Base-by-base conservation (phyloP, 2,797 vertebrate species). In the Liparis tanakae region DNA sequence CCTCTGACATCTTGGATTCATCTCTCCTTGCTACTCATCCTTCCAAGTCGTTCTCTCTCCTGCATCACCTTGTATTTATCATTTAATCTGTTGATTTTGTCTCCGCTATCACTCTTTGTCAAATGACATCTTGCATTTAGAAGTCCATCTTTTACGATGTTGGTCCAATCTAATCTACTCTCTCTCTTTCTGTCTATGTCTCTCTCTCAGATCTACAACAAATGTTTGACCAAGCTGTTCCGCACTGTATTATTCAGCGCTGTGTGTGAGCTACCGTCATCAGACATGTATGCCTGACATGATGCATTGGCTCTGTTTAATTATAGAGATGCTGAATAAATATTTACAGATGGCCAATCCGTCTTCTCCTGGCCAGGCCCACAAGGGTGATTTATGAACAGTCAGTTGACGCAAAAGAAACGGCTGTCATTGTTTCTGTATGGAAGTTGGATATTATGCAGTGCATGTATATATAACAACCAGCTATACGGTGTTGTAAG, bases 151-250 rank as follows among this genome's bases (percentile, higher is more conserved):
- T 64, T 85, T 78, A 54, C 80, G 61, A 78, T 70, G 73, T 65
- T 85, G 79, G 67, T 82, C 76, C 67, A 68, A 78, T 89, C 74
- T 76, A 43, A 41, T 41, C 39, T 41, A 13, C 46, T 48, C 25
- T 57, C 14, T 34, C 41, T 48, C 30, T 51, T 10, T 34, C 41
- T 50, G 37, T 55, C 46, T 62, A 17, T 36, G 18, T 73, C 22
- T 55, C 65, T 61, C 57, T 67, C 71, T 71, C 69, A 75, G 70
- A 89, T 87, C 76, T 84, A 80, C 84, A 86, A 76, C 85, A 89
- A 94, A 93, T 93, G 89, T 94, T 93, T 92, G 91, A 92, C 91
- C 88, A 86, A 92, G 91, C 90, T 92, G 91, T 91, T 92, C 88
- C 72, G 22, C 76, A 60, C 85, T 88, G 84, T 86, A 88, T 91